Evolutionary conservation across 1,140 invertebrate species (phyloP), one percentile per base, ranked within the genome.

Genomic region (Caenorhabditis remanei): DNA sequence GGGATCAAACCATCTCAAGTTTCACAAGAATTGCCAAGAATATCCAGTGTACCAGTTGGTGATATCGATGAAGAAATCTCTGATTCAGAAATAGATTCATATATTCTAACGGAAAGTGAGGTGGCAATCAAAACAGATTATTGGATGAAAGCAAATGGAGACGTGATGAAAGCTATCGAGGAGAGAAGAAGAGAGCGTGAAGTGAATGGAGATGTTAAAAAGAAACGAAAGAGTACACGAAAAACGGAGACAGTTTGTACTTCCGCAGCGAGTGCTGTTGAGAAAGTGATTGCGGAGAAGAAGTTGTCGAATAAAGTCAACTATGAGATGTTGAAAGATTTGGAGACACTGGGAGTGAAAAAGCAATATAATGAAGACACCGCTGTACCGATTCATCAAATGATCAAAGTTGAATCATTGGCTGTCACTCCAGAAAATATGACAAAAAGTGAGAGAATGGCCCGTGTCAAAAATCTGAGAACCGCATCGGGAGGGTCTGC

Each of bases 271-370:
- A 48, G 16, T 21, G 58, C 83, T 41, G 55, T 61, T 41, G 55
- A 58, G 40, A 61, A 53, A 56, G 40, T 87, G 16, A 46, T 91
- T 85, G 71, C 92, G 89, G 91, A 92, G 50, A 98, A 97, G 93
- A 96, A 96, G 92, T 96, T 99, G 86, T 98, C 97, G 0, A 95
- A 95, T 7, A 99, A 99, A 94, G 98, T 99, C 50, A 98, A 99
- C 93, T 99, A 99, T 92, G 97, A 99, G 90, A 97, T 99, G 24
- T 93, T 99, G 16, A 97, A 96, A 67, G 87, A 88, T 50, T 79
- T 87, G 43, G 86, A 87, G 14, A 53, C 84, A 19, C 21, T 50
- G 43, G 71, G 71, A 8, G 40, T 50, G 7, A 50, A 79, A 14
- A 79, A n/a, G 11, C 19, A 48, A 43, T 4, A 8, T 53, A n/a